Percentiles rank a stretch among this genome's conserved stretches.
Conservation (phyloP, 37 sponge, comb jelly and placozoan genomes). For the Aphrocallistes beatrix region DNA sequence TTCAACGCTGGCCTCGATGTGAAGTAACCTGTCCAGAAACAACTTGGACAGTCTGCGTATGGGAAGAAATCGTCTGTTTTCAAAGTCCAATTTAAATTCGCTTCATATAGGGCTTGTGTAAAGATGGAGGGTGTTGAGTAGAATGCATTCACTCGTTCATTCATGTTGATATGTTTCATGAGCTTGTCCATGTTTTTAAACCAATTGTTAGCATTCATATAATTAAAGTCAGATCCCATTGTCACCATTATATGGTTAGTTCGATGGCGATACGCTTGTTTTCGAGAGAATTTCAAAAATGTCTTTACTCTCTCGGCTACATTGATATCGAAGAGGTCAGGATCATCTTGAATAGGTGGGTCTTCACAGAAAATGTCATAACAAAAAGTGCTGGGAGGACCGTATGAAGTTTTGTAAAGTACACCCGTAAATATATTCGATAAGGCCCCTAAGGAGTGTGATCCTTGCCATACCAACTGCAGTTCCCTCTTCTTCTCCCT, state of each 20-base stretch:
- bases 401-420: constrained; percentile 36
- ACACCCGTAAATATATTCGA: constrained; percentile 74
- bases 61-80: constrained; percentile 43
- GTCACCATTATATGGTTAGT: constrained; percentile 56
- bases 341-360: constrained; percentile 41
- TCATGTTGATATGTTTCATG: neutral
- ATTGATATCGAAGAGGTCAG: constrained; percentile 30
- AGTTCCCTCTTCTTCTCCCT: constrained; percentile 28
- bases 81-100: neutral
- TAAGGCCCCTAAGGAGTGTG: constrained; percentile 30
- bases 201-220: constrained; percentile 42
- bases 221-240: constrained; percentile 58
- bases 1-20: constrained; percentile 57
- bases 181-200: constrained; percentile 44
- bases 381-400: constrained; percentile 69
- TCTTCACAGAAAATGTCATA: constrained; percentile 61
- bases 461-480: constrained; percentile 73
- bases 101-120: neutral
- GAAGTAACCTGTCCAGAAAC: constrained; percentile 59
- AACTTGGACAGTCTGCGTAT: constrained; percentile 20
- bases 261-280: constrained; percentile 30
- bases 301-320: constrained; percentile 28
- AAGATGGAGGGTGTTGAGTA: neutral
- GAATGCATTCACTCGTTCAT: neutral
- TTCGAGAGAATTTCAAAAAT: constrained; percentile 18